These are phyloP conservation scores for Drosophila bifasciata DNA, from an alignment of 1,140 invertebrate species.

Conservation along the genomic window DNA sequence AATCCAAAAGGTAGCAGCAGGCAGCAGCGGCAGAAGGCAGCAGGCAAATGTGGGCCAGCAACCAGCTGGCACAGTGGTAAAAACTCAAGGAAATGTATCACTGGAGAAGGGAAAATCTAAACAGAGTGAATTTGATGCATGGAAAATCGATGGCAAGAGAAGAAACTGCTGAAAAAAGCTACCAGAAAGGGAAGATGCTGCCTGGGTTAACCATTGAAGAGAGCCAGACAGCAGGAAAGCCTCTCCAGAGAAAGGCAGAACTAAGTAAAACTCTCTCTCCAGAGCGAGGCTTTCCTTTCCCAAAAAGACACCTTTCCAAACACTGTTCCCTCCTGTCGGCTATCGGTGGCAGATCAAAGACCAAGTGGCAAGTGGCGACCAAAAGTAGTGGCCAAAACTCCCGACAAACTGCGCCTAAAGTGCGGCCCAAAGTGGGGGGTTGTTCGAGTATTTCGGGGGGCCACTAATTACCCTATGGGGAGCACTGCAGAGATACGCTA, in stretches of 20 bases:
- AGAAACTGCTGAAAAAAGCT: no score
- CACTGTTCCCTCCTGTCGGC: slow-evolving; percentile 41
- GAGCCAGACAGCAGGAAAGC: background rate
- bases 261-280: no score
- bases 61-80: slow-evolving; percentile 15
- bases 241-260: no score
- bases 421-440: slow-evolving; percentile 5
- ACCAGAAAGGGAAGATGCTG: no score
- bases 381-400: no score
- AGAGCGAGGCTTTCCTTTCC: no score
- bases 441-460: slow-evolving; percentile 42
- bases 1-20: slow-evolving; percentile 18
- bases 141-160: no score
- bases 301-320: background rate
- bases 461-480: slow-evolving; percentile 81
- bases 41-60: slow-evolving; percentile 59
- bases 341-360: slow-evolving; percentile 71
- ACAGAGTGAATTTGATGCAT: no score
- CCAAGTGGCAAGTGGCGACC: slow-evolving; percentile 63
- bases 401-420: slow-evolving; percentile 39
- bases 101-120: no score
- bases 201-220: no score
- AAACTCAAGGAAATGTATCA: no score
- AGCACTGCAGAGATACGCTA: slow-evolving; percentile 45
- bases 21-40: slow-evolving; percentile 42